Conservation (phyloP, 2,888 invertebrate species). For the Campopleginae sp. region DNA sequence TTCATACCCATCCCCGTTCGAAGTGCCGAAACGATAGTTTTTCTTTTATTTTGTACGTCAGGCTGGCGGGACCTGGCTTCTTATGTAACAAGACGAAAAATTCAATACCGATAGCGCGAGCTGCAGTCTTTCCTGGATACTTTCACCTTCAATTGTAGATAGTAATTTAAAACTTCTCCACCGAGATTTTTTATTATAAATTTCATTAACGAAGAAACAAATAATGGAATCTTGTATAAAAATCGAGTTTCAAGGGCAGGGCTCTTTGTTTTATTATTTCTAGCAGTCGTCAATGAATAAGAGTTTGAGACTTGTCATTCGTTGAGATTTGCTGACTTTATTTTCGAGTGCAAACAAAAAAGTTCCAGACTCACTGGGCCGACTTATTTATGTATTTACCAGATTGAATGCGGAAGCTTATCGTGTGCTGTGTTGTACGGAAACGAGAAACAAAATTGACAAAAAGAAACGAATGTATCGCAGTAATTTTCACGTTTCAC, state of each 20-base stretch:
- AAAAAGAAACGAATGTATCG: conserved; percentile 50
- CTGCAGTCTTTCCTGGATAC: conserved; percentile 35
- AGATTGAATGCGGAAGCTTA: conserved; percentile 69
- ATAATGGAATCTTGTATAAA: conserved; percentile 62
- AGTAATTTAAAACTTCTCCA: conserved; percentile 61
- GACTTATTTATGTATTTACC: conserved; percentile 66
- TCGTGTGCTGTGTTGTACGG: conserved; percentile 66
- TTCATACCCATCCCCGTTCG: conserved; percentile 52
- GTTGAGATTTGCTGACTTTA: conserved; percentile 36
- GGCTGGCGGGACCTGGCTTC: conserved; percentile 58
- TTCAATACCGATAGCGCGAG: conserved; percentile 38
- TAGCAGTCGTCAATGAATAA: conserved; percentile 66
- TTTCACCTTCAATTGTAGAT: conserved; percentile 65
- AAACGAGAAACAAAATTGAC: conserved; percentile 38
- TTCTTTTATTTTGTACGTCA: conserved; percentile 43
- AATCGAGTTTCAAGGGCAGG: conserved; percentile 62
- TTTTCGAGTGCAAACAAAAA: conserved; percentile 60
- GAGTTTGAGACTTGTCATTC: conserved; percentile 59
- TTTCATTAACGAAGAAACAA: conserved; percentile 49
- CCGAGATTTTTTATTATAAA: conserved; percentile 58
- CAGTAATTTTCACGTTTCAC: conserved; percentile 49
- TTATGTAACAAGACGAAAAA: conserved; percentile 33
- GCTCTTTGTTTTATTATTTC: conserved; percentile 65
- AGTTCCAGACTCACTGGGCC: conserved; percentile 58
- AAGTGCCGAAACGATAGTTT: conserved; percentile 35